A percentile compares a stretch with the other conserved stretches of the same genome.
Conservation (phyloP, 2,888 invertebrate genomes). For the Synanthedon tipuliformis region DNA sequence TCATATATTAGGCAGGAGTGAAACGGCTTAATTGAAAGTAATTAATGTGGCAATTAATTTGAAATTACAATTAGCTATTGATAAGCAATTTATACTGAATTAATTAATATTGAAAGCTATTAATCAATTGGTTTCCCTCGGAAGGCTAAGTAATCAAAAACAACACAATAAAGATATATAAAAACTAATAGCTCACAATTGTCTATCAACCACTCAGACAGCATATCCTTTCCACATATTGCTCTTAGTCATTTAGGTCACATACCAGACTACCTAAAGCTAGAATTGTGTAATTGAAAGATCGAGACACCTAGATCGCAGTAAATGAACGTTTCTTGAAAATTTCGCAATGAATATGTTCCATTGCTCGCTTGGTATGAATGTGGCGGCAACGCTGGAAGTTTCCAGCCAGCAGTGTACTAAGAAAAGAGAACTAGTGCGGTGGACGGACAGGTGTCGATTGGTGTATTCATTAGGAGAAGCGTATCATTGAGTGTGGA, state of each 20-base stretch:
- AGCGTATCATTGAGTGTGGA: not conserved
- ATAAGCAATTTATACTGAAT: too few species aligned
- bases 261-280: slow-evolving; percentile 3
- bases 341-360: not conserved
- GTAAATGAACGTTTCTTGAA: not conserved
- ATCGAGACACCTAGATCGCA: slow-evolving; percentile 15
- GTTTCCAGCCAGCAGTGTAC: not conserved
- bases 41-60: too few species aligned
- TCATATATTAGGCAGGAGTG: too few species aligned
- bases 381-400: not conserved
- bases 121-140: too few species aligned
- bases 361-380: not conserved
- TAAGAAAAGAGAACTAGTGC: not conserved
- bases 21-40: too few species aligned
- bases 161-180: too few species aligned
- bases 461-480: not conserved
- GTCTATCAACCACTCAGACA: slow-evolving; percentile 10
- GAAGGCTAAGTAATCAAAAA: too few species aligned
- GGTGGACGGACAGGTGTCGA: not conserved
- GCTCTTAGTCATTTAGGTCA: slow-evolving; percentile 1
- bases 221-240: slow-evolving; percentile 18
- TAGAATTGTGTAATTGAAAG: slow-evolving; percentile 25
- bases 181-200: slow-evolving; percentile 11
- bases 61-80: too few species aligned
- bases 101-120: too few species aligned